Evolutionary conservation across 2,797 vertebrate species (phyloP), one percentile per base, ranked within the genome.

Genomic region (Acipenser ruthenus): DNA sequence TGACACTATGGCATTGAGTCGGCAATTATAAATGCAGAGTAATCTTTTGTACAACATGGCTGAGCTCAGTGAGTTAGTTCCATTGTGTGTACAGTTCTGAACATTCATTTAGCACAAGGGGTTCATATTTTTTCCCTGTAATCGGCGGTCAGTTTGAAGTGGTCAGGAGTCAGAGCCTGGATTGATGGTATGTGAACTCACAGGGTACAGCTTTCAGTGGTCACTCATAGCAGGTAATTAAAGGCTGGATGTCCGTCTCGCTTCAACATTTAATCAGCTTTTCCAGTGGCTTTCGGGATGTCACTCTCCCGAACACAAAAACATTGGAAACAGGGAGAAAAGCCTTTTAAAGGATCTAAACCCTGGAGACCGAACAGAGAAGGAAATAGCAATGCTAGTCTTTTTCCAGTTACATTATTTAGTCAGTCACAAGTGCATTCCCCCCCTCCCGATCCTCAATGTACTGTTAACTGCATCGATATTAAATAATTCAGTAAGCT

Each of bases 91-190:
- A 51, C 18, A 69, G 63, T 52, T 56, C 59, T 53, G 48, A 53
- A 50, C 63, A 65, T 60, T 65, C 59, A 65, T 65, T 65, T 56
- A 59, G 63, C 63, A 49, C 59, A 69, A 51, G 63, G 48, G 63
- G 63, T 65, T 69, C 52, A 69, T 61, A 60, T 69, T 64, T 64
- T 69, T 69, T 50, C 61, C 63, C 63, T 2, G 52, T 69, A 59
- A 65, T 65, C 63, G 60, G 63, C 56, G 53, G 63, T 18, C 65
- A 59, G 37, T 58, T 64, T 58, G 18, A 56, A 23, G 59, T 56
- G 37, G 37, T 59, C 59, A 7, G 10, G 50, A 18, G 50, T 49
- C 56, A 65, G 15, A 49, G 18, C 3, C n/a, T 49, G 63, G 64
- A 7, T 37, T 65, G 63, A 69, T 60, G 63, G 64, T 37, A 49